phyloP scores from a whole-genome alignment of 2,888 invertebrate species.

The Mystacides longicornis region DNA sequence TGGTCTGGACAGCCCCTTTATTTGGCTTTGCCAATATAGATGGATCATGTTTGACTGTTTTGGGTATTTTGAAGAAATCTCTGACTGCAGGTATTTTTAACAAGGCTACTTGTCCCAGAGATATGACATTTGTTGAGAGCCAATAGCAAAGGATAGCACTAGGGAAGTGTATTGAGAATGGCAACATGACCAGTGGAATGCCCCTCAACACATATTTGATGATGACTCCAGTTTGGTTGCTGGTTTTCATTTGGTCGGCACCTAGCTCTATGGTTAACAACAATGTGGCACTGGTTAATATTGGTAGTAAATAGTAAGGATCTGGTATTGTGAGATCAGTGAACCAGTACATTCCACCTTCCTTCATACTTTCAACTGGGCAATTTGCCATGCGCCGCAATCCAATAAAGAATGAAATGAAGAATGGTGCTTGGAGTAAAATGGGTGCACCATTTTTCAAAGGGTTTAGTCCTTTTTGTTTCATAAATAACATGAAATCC shows the following conservation, averaged over 20 bases:
- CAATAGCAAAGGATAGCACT: constrained; percentile 86
- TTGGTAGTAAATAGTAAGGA: constrained; percentile 79
- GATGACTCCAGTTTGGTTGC: constrained; percentile 57
- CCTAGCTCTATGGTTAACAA: constrained; percentile 77
- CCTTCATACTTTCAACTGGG: constrained; percentile 83
- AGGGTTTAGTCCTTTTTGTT: constrained; percentile 72
- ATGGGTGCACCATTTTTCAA: constrained; percentile 72
- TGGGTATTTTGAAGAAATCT: constrained; percentile 68
- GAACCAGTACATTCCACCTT: constrained; percentile 91
- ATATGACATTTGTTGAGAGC: constrained; percentile 80
- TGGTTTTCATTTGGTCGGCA: constrained; percentile 63
- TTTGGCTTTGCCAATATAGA: constrained; percentile 58
- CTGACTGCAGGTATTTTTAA: constrained; percentile 69
- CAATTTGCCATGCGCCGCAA: constrained; percentile 81
- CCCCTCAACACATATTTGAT: constrained; percentile 70
- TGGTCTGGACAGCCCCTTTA: constrained; percentile 70
- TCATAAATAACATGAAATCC: constrained; percentile 78
- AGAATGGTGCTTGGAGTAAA: constrained; percentile 78
- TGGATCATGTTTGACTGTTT: constrained; percentile 48
- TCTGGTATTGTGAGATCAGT: constrained; percentile 85
- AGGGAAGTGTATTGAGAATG: constrained; percentile 82
- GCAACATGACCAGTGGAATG: constrained; percentile 71
- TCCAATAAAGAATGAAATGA: constrained; percentile 86
- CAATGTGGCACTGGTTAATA: constrained; percentile 78
- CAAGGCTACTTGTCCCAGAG: constrained; percentile 71